These are phyloP conservation scores for Premnoplex brunnescens DNA, from an alignment of 2,797 vertebrate species.

Conservation along the genomic window DNA sequence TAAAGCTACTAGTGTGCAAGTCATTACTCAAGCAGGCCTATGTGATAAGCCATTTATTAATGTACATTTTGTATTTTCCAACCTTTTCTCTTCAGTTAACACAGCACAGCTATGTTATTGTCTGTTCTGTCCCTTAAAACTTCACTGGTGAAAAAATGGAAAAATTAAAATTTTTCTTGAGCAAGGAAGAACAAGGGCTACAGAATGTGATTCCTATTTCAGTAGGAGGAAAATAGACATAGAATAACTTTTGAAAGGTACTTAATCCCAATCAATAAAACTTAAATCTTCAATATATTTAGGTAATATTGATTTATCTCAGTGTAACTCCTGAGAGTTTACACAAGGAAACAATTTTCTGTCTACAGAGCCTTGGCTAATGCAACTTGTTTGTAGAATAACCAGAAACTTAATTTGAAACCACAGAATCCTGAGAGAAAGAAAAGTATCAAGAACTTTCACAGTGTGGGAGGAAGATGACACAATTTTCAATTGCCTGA, in stretches of 20 bases:
- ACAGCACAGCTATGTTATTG: not conserved
- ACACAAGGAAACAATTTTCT: not conserved
- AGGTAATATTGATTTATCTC: not conserved
- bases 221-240: not conserved
- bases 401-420: constrained; percentile 33
- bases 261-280: not conserved
- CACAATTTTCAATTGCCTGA: constrained; percentile 22
- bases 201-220: not conserved
- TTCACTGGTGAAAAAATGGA: not conserved
- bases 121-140: not conserved
- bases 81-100: not conserved
- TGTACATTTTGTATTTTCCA: not conserved
- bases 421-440: constrained; percentile 38
- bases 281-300: not conserved
- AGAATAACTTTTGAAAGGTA: not conserved
- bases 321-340: not conserved
- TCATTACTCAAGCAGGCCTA: not conserved
- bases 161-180: not conserved
- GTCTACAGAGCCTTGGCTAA: not conserved
- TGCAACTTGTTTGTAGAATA: not conserved
- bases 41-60: not conserved
- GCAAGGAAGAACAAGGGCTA: not conserved
- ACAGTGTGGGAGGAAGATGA: constrained; percentile 16
- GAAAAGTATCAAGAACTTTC: not conserved
- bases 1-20: not conserved